Percentiles rank a stretch among this genome's conserved stretches.
phyloP scores from a whole-genome alignment of 2,888 invertebrate species.

The Thyatira batis region DNA sequence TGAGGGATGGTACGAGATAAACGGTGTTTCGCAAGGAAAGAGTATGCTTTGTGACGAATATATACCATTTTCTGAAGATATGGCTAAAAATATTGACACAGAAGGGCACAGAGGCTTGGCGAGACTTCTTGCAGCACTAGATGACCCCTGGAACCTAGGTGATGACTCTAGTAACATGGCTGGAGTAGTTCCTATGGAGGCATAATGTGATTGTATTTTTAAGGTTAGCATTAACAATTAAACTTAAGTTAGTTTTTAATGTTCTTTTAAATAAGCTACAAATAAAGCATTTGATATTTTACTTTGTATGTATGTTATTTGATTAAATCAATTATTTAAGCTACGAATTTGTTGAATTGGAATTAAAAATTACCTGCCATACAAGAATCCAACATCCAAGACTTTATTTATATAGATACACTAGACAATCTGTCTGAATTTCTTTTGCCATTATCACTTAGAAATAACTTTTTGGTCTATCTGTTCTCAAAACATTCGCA shows the following conservation, averaged over 20 bases:
- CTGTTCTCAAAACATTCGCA: no score
- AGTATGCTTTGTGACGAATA: constrained; percentile 73
- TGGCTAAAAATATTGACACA: constrained; percentile 66
- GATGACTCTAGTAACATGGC: constrained; percentile 49
- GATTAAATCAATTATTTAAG: no score
- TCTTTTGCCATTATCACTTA: no score
- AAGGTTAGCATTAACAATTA: background rate
- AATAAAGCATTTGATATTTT: background rate
- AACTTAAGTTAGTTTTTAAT: background rate
- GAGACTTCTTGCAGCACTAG: constrained; percentile 63
- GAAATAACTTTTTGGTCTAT: no score
- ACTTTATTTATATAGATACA: no score
- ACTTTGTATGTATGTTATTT: background rate
- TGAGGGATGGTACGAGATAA: constrained; percentile 78
- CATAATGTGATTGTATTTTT: constrained; percentile 23
- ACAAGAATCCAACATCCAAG: no score
- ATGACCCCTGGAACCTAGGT: constrained; percentile 78
- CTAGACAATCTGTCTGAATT: no score
- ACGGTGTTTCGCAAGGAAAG: constrained; percentile 73
- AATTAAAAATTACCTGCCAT: no score
- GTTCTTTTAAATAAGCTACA: background rate
- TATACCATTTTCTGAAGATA: constrained; percentile 61
- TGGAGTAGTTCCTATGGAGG: constrained; percentile 63
- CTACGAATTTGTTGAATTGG: no score
- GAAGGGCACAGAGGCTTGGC: constrained; percentile 73